Base-by-base conservation (phyloP, 1,140 invertebrate species). In the Asobara japonica region DNA sequence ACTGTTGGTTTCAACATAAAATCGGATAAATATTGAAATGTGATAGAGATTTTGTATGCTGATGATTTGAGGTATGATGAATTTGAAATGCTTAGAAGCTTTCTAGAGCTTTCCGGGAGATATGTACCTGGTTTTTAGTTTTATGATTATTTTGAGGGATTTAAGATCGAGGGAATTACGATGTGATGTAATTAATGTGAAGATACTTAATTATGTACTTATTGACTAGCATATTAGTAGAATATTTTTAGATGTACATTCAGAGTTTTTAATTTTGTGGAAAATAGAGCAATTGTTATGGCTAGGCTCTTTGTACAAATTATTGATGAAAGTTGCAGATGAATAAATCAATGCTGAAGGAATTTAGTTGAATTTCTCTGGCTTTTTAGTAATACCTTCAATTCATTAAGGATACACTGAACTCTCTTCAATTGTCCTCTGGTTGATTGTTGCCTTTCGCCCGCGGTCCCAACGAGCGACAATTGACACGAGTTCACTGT, bases 1-100 rank as follows among this genome's bases (percentile, higher is more conserved):
- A 83, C 77, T 4, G 64, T 85, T 33, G 86, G 86, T 11, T 88
- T 88, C 65, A 74, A 85, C 25, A 72, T 86, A 20, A 76, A 81
- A 6, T 72, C n/a, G n/a, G 60, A 62, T 45, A 45, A 45, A 45
- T 3, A 45, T 4, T 45, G 36, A n/a, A n/a, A n/a, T n/a, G n/a
- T n/a, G n/a, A n/a, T n/a, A n/a, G n/a, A n/a, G n/a, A n/a, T n/a
- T n/a, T n/a, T n/a, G n/a, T n/a, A n/a, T n/a, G n/a, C n/a, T n/a
- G n/a, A n/a, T n/a, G n/a, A n/a, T n/a, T n/a, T n/a, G n/a, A n/a
- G n/a, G n/a, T n/a, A n/a, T n/a, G n/a, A n/a, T n/a, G n/a, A n/a
- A n/a, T 45, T 45, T 7, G 18, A 45, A 7, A 16, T 45, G 41
- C 41, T 45, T 45, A 45, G 13, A 7, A 45, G 41, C 41, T 18